Percentiles rank a stretch among this genome's conserved stretches.
phyloP scores from a whole-genome alignment of 2,888 invertebrate species.

The Hirtodrosophila cameraria region DNA sequence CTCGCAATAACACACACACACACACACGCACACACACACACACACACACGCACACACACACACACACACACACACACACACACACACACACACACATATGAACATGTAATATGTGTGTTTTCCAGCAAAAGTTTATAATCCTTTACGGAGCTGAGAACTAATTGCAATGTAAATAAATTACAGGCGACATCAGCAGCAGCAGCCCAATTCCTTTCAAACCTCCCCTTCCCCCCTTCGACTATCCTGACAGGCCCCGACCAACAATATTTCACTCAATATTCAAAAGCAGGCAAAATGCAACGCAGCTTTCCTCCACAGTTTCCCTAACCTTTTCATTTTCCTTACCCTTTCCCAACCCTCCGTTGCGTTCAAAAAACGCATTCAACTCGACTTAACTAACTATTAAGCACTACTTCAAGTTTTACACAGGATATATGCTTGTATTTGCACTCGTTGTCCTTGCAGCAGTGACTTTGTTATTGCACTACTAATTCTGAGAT shows the following conservation, averaged over 20 bases:
- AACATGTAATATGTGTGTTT: conserved; percentile 25
- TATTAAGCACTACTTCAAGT: conserved; percentile 75
- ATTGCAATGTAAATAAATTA: conserved; percentile 83
- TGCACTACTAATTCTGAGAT: conserved; percentile 6
- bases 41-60: conserved; percentile 2
- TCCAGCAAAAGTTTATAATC: conserved; percentile 75
- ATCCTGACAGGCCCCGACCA: conserved; percentile 10
- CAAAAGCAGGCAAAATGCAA: conserved; percentile 57
- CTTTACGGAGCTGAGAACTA: conserved; percentile 81
- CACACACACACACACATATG: not conserved
- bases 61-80: conserved; percentile 2
- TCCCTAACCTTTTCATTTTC: not conserved
- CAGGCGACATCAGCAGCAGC: conserved; percentile 66
- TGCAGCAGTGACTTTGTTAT: conserved; percentile 41
- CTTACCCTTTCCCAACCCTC: not conserved
- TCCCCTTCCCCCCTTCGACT: not conserved
- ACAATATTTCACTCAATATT: conserved; percentile 75
- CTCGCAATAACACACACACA: conserved; percentile 7
- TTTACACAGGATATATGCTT: conserved; percentile 67
- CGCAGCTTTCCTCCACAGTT: not conserved
- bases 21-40: not conserved
- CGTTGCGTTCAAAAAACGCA: conserved; percentile 52
- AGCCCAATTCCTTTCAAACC: conserved; percentile 6
- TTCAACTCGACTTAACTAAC: conserved; percentile 78
- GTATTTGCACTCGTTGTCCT: conserved; percentile 57